Conservation (phyloP, 2,888 invertebrate species). For the Macrophya alboannulata region DNA sequence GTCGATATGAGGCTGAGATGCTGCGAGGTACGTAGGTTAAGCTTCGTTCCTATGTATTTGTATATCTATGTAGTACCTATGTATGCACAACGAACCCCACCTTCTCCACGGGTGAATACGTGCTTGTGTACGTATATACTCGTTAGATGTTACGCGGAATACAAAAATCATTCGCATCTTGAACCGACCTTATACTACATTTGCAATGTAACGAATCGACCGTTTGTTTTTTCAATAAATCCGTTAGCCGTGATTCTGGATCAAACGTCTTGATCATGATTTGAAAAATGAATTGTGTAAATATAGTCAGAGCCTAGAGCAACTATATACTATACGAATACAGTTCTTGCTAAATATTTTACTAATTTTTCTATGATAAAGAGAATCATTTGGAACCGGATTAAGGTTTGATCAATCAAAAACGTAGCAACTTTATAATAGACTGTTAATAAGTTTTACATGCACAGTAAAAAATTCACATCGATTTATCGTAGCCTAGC, state of each 20-base stretch:
- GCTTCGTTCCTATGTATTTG: background rate
- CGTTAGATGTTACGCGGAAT: background rate
- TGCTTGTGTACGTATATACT: background rate
- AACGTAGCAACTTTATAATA: too few relatives aligned
- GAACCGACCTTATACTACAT: background rate
- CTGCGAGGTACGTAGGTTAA: conserved; percentile 30
- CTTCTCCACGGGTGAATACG: background rate
- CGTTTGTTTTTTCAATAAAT: background rate
- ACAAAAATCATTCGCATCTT: background rate
- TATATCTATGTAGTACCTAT: background rate
- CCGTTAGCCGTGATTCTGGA: background rate
- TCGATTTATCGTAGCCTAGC: too few relatives aligned
- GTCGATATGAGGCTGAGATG: conserved; percentile 77
- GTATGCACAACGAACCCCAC: conserved; percentile 30
- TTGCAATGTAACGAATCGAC: background rate
- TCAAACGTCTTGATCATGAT: background rate
- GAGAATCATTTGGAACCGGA: background rate
- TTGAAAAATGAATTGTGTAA: background rate
- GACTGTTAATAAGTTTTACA: too few relatives aligned
- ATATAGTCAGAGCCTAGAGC: background rate
- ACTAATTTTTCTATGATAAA: background rate
- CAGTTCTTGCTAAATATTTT: too few relatives aligned
- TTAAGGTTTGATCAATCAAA: too few relatives aligned
- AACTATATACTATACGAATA: too few relatives aligned
- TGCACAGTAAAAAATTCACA: too few relatives aligned